These are phyloP conservation scores for Rosalia funebris DNA, from an alignment of 2,888 invertebrate species.

Conservation along the genomic window DNA sequence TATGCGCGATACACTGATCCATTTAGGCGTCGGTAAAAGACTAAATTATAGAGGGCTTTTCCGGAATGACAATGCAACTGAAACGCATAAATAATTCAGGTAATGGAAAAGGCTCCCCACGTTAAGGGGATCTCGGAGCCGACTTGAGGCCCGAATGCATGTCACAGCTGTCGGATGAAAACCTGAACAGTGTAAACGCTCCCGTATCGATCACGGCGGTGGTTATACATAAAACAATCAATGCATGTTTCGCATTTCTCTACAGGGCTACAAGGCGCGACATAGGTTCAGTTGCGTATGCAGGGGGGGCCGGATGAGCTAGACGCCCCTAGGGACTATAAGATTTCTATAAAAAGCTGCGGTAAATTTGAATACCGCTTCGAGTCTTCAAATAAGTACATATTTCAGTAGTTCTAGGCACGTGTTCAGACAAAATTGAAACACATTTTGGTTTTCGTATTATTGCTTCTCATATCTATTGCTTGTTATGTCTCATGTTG, in stretches of 20 bases:
- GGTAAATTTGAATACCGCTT: too few species aligned
- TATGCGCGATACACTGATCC: slow-evolving; percentile 18
- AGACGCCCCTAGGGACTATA: too few species aligned
- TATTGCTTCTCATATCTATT: too few species aligned
- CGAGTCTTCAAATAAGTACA: too few species aligned
- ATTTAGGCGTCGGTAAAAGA: slow-evolving; percentile 18
- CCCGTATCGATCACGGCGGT: slow-evolving; percentile 37
- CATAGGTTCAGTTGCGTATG: too few species aligned
- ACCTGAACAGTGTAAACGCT: slow-evolving; percentile 35
- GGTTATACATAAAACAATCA: slow-evolving; percentile 38
- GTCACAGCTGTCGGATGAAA: slow-evolving; percentile 45
- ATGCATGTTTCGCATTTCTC: slow-evolving; percentile 27
- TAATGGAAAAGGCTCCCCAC: slow-evolving; percentile 46
- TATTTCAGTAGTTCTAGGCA: too few species aligned
- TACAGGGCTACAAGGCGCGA: background rate
- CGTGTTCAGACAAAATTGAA: too few species aligned
- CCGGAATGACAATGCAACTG: slow-evolving; percentile 42
- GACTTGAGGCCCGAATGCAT: slow-evolving; percentile 43
- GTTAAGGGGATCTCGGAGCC: slow-evolving; percentile 42
- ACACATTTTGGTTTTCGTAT: too few species aligned
- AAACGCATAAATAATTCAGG: slow-evolving; percentile 50
- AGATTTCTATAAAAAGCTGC: too few species aligned
- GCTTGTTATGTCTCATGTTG: too few species aligned
- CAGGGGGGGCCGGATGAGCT: too few species aligned
- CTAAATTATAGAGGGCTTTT: slow-evolving; percentile 39